phyloP scores from a whole-genome alignment of 2,888 invertebrate genomes.

The Caenorhabditis macrosperma region DNA sequence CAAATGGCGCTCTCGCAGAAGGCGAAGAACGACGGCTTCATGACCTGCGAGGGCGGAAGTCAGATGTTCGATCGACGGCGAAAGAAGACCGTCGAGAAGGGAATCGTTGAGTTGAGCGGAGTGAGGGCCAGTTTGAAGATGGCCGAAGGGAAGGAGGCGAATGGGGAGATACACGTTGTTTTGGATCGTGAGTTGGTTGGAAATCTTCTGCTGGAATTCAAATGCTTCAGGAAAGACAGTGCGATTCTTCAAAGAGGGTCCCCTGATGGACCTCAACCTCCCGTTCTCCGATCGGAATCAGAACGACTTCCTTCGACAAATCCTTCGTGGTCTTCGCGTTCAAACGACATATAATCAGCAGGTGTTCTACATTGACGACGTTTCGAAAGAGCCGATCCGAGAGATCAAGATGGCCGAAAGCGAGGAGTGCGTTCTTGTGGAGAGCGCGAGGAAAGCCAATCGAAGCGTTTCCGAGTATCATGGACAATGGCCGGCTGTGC shows the following conservation, averaged over 20 bases:
- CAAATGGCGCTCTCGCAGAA: background rate
- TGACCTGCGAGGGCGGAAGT: background rate
- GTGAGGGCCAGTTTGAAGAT: background rate
- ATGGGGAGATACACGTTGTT: background rate
- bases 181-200: background rate
- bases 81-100: background rate
- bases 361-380: background rate
- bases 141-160: background rate
- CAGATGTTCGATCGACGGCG: background rate
- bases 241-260: background rate
- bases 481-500: background rate
- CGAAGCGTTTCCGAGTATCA: background rate
- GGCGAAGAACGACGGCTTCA: background rate
- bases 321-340: background rate
- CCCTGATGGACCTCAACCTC: background rate
- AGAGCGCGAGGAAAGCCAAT: background rate
- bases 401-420: background rate
- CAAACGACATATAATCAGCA: background rate
- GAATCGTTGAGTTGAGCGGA: background rate
- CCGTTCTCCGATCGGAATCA: background rate
- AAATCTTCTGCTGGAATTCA: background rate
- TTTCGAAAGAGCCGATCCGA: background rate
- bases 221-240: background rate
- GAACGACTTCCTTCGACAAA: background rate
- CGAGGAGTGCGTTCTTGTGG: background rate